Base-by-base conservation (phyloP, 2,888 invertebrate species). In the Dynastes maya region DNA sequence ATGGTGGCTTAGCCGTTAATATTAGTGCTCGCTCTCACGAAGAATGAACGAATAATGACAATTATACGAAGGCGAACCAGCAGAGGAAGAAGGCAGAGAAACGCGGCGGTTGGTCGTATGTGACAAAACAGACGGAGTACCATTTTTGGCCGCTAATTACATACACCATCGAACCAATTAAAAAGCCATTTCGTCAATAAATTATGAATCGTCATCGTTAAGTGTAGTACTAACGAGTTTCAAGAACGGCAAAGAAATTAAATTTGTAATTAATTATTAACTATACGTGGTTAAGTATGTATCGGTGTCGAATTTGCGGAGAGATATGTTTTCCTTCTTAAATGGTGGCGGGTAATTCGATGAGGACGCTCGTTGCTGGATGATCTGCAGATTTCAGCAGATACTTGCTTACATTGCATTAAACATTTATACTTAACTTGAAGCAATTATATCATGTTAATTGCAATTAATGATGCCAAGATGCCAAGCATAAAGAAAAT, bases 121-220 rank as follows among this genome's bases (percentile, higher is more conserved):
- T 61, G 77, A 77, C 77, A 77, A 77, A 77, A 71, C 70, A 77
- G 65, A 68, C 63, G 58, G 29, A 68, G 40, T 49, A 79, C 76
- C 45, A 77, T 63, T 77, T 71, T 40, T 63, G 79, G 76, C 77
- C 78, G 76, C 81, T 82, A 83, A 83, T 82, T 83, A 82, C 81
- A 80, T 77, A 80, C 79, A 78, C 72, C 71, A 71, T 71, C 71
- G 71, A 32, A 32, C 55, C 71, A 55, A 71, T 71, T 71, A 71
- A 71, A 71, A 71, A 53, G 53, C 53, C 71, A 71, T 71, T 55
- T 55, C 53, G 71, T 71, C 71, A 37, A 71, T 71, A 71, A 71
- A 71, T 71, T 71, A 71, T 71, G 71, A 71, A 71, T 71, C 53
- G 71, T 71, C 71, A 71, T 71, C 71, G 71, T 32, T 71, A 55